phyloP scores from a whole-genome alignment of 2,113 vertebrate genomes.

The Onychostruthus taczanowskii region DNA sequence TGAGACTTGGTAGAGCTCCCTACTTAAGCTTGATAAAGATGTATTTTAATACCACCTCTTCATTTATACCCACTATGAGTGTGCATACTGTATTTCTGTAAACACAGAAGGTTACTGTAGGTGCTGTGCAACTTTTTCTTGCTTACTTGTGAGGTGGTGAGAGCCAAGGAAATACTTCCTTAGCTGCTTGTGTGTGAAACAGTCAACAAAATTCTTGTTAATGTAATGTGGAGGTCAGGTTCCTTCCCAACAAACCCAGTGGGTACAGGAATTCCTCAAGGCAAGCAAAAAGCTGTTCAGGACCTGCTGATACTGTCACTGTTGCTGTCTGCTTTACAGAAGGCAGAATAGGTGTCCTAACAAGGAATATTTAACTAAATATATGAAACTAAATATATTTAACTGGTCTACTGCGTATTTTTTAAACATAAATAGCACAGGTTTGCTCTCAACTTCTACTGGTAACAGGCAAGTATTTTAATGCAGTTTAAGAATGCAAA shows the following conservation, averaged over 20 bases:
- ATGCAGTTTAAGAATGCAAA: neutral
- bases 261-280: conserved; percentile 55
- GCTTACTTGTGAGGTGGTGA: neutral
- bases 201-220: conserved; percentile 64
- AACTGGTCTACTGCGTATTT: neutral
- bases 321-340: conserved; percentile 70
- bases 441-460: neutral
- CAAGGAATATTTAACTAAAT: conserved; percentile 14
- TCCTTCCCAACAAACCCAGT: conserved; percentile 66
- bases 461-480: neutral
- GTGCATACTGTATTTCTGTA: neutral
- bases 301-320: conserved; percentile 46
- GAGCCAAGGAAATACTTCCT: neutral
- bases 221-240: conserved; percentile 42
- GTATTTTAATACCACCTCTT: neutral
- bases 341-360: conserved; percentile 73
- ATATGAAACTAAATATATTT: neutral
- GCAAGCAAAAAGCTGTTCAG: conserved; percentile 59
- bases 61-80: neutral
- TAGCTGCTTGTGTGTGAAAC: conserved; percentile 40
- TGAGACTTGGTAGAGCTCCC: neutral
- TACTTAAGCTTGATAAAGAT: neutral
- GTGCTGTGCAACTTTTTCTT: neutral
- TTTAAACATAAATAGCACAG: neutral
- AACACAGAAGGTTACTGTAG: neutral